Conservation (phyloP, 2,113 vertebrate genomes). For the Sinocyclocheilus anshuiensis region DNA sequence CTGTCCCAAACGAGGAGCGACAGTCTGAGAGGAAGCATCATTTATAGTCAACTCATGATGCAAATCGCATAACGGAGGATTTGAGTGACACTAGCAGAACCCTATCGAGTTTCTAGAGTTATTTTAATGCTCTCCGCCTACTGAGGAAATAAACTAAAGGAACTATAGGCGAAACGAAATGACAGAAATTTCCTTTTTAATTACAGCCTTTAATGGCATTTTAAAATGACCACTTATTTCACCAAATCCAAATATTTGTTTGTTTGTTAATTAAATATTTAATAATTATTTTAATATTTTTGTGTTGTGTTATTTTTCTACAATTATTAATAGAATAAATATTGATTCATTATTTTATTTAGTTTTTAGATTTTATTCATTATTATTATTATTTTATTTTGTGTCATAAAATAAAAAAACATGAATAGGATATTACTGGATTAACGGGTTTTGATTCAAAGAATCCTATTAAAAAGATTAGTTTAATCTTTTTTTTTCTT, state of each 20-base stretch:
- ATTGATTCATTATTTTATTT: background rate
- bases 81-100: conserved; percentile 59
- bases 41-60: conserved; percentile 78
- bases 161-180: background rate
- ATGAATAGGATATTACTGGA: background rate
- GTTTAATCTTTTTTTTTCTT: background rate
- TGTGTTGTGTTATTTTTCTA: background rate
- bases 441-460: background rate
- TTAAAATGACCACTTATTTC: background rate
- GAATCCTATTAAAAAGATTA: no score
- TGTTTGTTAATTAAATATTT: background rate
- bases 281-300: background rate
- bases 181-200: background rate
- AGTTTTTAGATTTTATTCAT: no score
- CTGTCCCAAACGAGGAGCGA: background rate
- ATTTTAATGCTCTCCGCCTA: background rate
- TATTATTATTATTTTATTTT: background rate
- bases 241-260: background rate
- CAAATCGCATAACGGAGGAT: conserved; percentile 57
- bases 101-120: conserved; percentile 62
- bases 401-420: no score
- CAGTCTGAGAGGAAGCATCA: conserved; percentile 26
- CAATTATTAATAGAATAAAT: background rate
- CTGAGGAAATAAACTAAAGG: background rate
- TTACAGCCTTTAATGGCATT: background rate